Evolutionary conservation across 2,113 vertebrate genomes (phyloP), one percentile per base, ranked within the genome.

Genomic region (Paedocypris sp.): DNA sequence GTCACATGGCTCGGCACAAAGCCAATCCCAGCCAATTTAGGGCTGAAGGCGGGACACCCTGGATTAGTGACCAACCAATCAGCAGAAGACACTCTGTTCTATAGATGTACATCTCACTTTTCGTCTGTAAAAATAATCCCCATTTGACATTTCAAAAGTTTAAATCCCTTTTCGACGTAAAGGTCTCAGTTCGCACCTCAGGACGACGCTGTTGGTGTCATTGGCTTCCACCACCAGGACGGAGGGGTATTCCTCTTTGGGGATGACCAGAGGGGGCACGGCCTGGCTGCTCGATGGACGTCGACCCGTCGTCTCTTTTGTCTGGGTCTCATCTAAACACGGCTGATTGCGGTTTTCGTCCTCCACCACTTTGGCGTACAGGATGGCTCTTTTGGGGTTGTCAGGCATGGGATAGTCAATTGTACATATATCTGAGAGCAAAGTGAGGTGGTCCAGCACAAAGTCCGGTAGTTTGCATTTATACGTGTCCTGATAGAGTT

Each of bases 401-500:
- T 87, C 88, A 4, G 89, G 87, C 75, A 94, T 88, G 1, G 85
- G 85, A 72, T 91, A 90, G 79, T 92, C 86, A 32, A 97, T 74
- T 15, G 81, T 75, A 72, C 92, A 97, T 3, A 98, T 74, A 73
- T 93, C 89, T 2, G 89, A 89, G 26, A 98, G 86, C 1, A 83
- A 71, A 36, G 84, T 76, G 1, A 98, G 83, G 62, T 90, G 88
- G 64, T 89, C 83, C 36, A 97, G 82, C 71, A 89, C 45, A 20
- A 88, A 81, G 76, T 81, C 79, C 0, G 95, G 94, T 33, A 98
- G 84, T 64, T 88, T 89, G 20, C 72, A 72, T 83, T 91, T 85
- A 76, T 91, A 94, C 1, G 81, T 80, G 42, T 94, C 91, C 78
- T 92, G 88, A 76, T 88, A 97, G 35, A 94, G 80, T 74, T 94